Evolutionary conservation across 2,113 vertebrate genomes (phyloP), one percentile per base, ranked within the genome.

Genomic region (Gorsachius goisagi): DNA sequence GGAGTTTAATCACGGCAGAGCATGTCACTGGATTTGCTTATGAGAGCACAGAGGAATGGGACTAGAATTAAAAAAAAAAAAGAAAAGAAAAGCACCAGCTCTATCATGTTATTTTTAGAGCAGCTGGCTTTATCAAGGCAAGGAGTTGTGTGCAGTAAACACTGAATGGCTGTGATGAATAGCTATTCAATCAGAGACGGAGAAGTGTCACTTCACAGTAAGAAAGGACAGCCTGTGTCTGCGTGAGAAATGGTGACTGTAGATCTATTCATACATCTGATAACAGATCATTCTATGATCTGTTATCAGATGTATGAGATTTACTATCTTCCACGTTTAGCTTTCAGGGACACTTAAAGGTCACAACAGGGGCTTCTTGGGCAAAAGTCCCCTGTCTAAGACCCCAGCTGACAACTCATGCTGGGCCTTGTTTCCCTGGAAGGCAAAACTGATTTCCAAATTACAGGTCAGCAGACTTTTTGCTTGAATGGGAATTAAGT

Each of bases 361-460:
- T 59, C 45, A 77, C 28, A 69, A 60, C 19, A 63, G 24, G 14
- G 30, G 3, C 52, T 89, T 63, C 52, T 41, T 28, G 19, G 95
- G 41, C n/a, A 73, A 23, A 83, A 39, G 12, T 37, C 35, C 19
- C 27, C 12, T 26, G 4, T 35, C 28, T 85, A 76, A 88, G 50
- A 67, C 12, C 6, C 8, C n/a, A 77, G 33, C 27, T 80, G 64
- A 81, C 16, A 81, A 45, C 5, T 67, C 32, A 47, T 4, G 3
- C 18, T 63, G 24, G 6, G 32, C 15, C 33, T 85, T 52, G 24
- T 75, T 80, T 35, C 39, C 44, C 58, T 72, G 84, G 30, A 87
- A 92, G 49, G 39, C 56, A 89, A 81, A 95, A 80, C 28, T 52
- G 30, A 64, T 88, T 96, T 91, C 87, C 63, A 93, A 93, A 45